These are phyloP conservation scores for Drosophila prosaltans DNA, from an alignment of 1,140 invertebrate species.

Conservation along the genomic window DNA sequence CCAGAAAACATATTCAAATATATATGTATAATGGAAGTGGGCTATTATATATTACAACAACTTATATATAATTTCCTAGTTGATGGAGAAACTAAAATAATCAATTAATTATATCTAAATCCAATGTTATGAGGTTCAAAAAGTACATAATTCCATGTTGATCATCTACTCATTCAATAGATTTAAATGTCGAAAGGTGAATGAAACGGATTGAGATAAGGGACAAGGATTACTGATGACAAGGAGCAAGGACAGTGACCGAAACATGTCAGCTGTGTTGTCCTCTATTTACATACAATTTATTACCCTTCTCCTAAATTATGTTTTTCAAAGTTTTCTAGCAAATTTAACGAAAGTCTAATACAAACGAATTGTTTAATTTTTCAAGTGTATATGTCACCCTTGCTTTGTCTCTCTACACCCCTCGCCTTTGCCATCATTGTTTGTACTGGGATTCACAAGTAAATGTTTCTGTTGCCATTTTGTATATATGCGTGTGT, in stretches of 20 bases:
- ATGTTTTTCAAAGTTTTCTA: not conserved
- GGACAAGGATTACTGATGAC: conserved; percentile 5
- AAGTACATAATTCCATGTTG: no score
- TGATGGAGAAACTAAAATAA: no score
- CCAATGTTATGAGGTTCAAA: no score
- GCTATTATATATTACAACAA: no score
- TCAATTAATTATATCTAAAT: no score
- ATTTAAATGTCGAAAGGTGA: not conserved
- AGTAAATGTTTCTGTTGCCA: conserved; percentile 46
- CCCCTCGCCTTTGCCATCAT: conserved; percentile 22
- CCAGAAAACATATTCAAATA: no score
- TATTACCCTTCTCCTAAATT: not conserved
- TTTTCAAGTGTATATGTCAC: conserved; percentile 9
- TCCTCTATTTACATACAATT: not conserved
- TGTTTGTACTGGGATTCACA: conserved; percentile 46
- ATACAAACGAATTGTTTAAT: not conserved
- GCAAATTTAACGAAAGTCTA: not conserved
- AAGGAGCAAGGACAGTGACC: not conserved
- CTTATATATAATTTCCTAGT: no score
- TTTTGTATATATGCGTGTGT: conserved; percentile 5
- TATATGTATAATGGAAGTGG: no score
- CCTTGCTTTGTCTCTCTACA: not conserved
- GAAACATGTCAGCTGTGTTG: not conserved
- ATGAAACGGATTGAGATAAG: not conserved
- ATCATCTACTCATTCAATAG: no score